phyloP scores from a whole-genome alignment of 2,888 invertebrate species.

The Bombylius discolor region DNA sequence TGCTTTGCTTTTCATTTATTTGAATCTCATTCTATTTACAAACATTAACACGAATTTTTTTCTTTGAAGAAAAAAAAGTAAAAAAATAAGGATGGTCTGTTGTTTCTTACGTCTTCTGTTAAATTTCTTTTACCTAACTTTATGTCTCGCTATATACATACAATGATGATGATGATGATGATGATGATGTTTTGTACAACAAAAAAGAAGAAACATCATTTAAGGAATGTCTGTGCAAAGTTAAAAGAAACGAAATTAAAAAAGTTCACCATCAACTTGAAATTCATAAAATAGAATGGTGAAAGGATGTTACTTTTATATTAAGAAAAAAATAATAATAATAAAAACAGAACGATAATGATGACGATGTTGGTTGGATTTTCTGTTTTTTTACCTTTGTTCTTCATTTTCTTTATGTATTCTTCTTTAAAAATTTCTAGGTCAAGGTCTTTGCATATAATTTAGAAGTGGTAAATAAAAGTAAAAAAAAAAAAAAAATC shows the following conservation, averaged over 20 bases:
- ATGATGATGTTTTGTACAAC: too few relatives aligned
- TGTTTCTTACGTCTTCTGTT: too few relatives aligned
- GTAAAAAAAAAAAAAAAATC: too few relatives aligned
- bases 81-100: too few relatives aligned
- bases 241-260: conserved; percentile 8
- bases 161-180: too few relatives aligned
- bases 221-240: conserved; percentile 7
- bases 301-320: conserved; percentile 1
- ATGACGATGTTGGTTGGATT: neutral
- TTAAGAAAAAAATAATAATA: neutral
- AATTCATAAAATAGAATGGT: neutral
- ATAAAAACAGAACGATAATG: neutral
- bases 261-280: conserved; percentile 3
- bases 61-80: too few relatives aligned
- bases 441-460: conserved; percentile 7
- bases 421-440: conserved; percentile 4
- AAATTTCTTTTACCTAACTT: too few relatives aligned
- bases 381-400: neutral
- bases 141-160: too few relatives aligned
- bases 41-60: too few relatives aligned
- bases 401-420: neutral
- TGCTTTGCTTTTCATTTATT: too few relatives aligned
- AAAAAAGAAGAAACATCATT: neutral
- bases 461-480: conserved; percentile 1
- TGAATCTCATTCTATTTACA: too few relatives aligned